Evolutionary conservation across 2,113 vertebrate species (phyloP), one percentile per base, ranked within the genome.

Genomic region (Rhabdornis inornatus): DNA sequence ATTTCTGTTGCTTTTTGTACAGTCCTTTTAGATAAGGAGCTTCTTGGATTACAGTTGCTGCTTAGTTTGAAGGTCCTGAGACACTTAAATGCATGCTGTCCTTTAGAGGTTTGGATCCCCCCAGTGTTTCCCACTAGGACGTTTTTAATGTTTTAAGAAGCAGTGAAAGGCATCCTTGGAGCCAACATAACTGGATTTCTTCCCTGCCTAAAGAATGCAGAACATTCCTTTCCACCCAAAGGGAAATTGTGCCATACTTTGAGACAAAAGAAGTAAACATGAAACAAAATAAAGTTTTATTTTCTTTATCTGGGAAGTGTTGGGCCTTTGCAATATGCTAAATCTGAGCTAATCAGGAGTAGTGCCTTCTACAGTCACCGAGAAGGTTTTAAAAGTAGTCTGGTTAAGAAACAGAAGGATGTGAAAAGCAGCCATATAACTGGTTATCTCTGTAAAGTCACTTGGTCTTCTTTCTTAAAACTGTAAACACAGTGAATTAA

Each of bases 221-320:
- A 82, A 47, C 0, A 20, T 78, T 87, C 37, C 27, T 85, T 83
- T 74, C 50, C 22, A 47, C 63, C 55, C 83, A 74, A 71, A 88
- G 82, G 60, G 75, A 94, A 83, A 63, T 65, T 88, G 59, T 91
- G 82, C 82, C 82, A 83, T 65, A 74, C 11, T 11, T 94, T 83
- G 64, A 93, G 84, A 95, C 82, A 94, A 88, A 96, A 80, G 78
- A 92, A 95, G 74, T 64, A 94, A 95, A 85, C 19, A 60, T 0
- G 4, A 74, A 96, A 65, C 25, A 74, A 87, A 95, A 61, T 14
- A 31, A 81, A 86, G 28, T 40, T 82, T 78, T 81, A n/a, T 76
- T 81, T 95, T 79, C 59, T 90, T 82, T 83, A 52, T 91, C 59
- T 72, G 27, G 18, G 30, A 57, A 89, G 45, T 63, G 50, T 55